Evolutionary conservation across 2,113 vertebrate species (phyloP).

Genomic region (Centropristis striata): DNA sequence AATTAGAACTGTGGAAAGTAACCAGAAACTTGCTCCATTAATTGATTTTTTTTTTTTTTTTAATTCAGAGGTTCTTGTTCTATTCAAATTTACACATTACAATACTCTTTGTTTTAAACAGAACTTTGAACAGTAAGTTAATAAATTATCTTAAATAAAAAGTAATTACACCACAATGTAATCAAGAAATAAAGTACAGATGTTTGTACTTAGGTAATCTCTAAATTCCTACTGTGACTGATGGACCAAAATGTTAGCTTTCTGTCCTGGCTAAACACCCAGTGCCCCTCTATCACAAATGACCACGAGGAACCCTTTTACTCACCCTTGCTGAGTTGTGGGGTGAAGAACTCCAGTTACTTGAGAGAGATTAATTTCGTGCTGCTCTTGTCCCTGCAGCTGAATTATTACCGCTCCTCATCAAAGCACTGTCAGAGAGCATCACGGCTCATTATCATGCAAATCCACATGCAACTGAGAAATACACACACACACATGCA

Average conservation of each 20-base stretch:
- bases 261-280: not conserved
- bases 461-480: slow-evolving; percentile 54
- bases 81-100: not conserved
- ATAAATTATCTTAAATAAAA: not conserved
- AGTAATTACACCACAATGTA: not conserved
- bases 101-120: not conserved
- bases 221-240: not conserved
- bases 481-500: slow-evolving; percentile 10
- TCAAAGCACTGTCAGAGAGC: slow-evolving; percentile 52
- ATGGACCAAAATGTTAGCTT: not conserved
- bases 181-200: not conserved
- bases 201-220: not conserved
- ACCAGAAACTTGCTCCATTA: not conserved
- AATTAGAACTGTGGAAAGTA: not conserved
- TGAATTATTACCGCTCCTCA: slow-evolving; percentile 49
- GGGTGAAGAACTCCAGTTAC: not conserved
- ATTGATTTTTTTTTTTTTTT: no score
- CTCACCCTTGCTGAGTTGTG: not conserved
- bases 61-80: not conserved
- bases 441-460: slow-evolving; percentile 63
- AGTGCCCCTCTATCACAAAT: slow-evolving; percentile 6
- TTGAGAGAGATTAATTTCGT: slow-evolving; percentile 29
- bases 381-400: slow-evolving; percentile 19
- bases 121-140: no score
- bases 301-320: slow-evolving; percentile 8